phyloP scores from a whole-genome alignment of 2,888 invertebrate genomes.

The Coenonympha glycerion region DNA sequence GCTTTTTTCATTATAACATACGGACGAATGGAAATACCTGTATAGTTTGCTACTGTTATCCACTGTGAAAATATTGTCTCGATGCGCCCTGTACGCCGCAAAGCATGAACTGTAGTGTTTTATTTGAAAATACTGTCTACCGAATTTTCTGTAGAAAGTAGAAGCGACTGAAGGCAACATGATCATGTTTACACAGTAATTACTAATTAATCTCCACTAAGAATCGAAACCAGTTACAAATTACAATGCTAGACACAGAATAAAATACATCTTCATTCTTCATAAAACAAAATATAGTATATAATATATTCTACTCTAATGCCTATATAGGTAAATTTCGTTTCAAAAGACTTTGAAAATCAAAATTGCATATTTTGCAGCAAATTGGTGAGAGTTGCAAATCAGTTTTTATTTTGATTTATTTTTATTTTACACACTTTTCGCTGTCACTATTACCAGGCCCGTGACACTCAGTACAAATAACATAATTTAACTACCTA shows the following conservation, averaged over 20 bases:
- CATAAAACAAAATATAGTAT: too few relatives aligned
- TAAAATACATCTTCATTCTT: constrained; percentile 16
- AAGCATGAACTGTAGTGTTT: constrained; percentile 50
- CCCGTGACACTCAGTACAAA: too few relatives aligned
- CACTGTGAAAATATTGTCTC: constrained; percentile 32
- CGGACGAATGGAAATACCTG: constrained; percentile 46
- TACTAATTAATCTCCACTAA: background rate
- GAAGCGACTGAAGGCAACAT: constrained; percentile 57
- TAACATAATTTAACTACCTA: too few relatives aligned
- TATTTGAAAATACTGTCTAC: constrained; percentile 46
- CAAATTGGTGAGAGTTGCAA: too few relatives aligned
- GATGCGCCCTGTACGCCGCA: constrained; percentile 35
- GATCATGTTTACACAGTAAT: constrained; percentile 32
- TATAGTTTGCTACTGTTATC: constrained; percentile 33
- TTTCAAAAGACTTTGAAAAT: too few relatives aligned
- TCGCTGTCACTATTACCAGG: too few relatives aligned
- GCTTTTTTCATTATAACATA: constrained; percentile 45
- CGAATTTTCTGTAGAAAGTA: constrained; percentile 55
- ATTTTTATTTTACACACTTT: too few relatives aligned
- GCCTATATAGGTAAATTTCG: too few relatives aligned
- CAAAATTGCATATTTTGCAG: too few relatives aligned
- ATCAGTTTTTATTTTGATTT: too few relatives aligned
- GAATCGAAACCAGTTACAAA: background rate
- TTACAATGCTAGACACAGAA: constrained; percentile 1
- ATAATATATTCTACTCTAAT: too few relatives aligned